phyloP scores from a whole-genome alignment of 2,113 vertebrate genomes.

The Oncorhynchus kisutch region DNA sequence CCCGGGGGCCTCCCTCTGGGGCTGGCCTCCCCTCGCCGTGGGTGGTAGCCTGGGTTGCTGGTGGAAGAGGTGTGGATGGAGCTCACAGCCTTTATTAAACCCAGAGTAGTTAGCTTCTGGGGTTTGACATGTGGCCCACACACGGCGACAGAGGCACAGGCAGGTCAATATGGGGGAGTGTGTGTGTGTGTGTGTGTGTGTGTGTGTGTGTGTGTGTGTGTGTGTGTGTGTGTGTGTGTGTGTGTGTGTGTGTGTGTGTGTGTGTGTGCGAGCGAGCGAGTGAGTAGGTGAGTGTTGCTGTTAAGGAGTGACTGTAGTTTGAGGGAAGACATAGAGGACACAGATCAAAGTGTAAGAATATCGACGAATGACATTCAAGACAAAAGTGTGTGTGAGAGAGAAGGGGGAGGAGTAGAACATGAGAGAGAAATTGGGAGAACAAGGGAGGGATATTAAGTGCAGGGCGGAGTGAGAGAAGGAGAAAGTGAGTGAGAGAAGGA shows the following conservation, averaged over 20 bases:
- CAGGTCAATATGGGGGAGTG: conserved; percentile 28
- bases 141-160: conserved; percentile 50
- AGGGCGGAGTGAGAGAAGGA: background rate
- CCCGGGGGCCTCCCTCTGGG: conserved; percentile 36
- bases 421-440: background rate
- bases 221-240: background rate
- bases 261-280: no score
- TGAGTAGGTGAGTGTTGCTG: background rate
- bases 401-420: conserved; percentile 12
- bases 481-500: background rate
- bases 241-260: no score
- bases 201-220: conserved; percentile 32
- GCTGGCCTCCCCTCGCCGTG: background rate
- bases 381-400: conserved; percentile 29
- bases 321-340: conserved; percentile 9
- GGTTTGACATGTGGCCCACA: conserved; percentile 68
- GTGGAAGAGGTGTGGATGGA: conserved; percentile 26
- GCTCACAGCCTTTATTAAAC: conserved; percentile 39
- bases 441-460: background rate
- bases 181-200: conserved; percentile 21
- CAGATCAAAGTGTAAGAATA: conserved; percentile 3
- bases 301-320: conserved; percentile 17
- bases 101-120: conserved; percentile 48
- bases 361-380: background rate
- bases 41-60: conserved; percentile 34